Conservation (phyloP, 2,888 invertebrate genomes). For the Cerastoderma edule region DNA sequence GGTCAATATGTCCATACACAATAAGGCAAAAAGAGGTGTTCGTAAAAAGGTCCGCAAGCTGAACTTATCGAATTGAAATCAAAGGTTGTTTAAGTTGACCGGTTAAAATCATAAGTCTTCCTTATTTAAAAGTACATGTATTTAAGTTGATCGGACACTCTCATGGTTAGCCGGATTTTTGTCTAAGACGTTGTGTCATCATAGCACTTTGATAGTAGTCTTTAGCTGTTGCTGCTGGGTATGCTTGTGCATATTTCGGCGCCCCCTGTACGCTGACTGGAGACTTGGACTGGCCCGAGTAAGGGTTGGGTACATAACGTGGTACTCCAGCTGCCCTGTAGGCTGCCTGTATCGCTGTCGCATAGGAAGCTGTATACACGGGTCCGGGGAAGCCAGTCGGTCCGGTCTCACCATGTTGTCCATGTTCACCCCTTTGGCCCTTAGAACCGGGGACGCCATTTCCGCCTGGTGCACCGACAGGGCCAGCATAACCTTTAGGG, state of each 20-base stretch:
- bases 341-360: not conserved
- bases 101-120: no score
- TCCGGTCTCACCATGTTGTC: slow-evolving; percentile 35
- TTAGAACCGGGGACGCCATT: slow-evolving; percentile 46
- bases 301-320: slow-evolving; percentile 34
- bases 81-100: no score
- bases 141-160: no score
- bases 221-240: slow-evolving; percentile 1
- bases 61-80: no score
- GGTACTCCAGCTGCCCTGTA: slow-evolving; percentile 33
- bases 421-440: slow-evolving; percentile 46
- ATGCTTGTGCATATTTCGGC: slow-evolving; percentile 1
- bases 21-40: no score
- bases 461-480: slow-evolving; percentile 38
- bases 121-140: no score
- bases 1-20: no score
- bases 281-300: not conserved
- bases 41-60: no score
- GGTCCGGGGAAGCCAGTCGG: slow-evolving; percentile 41
- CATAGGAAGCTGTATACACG: slow-evolving; percentile 48
- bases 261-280: slow-evolving; percentile 3
- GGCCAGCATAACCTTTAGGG: slow-evolving; percentile 54
- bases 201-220: not conserved
- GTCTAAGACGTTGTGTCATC: not conserved
- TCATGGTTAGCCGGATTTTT: slow-evolving; percentile 18